Conservation (phyloP, 2,113 vertebrate genomes). For the Neomonachus schauinslandi region DNA sequence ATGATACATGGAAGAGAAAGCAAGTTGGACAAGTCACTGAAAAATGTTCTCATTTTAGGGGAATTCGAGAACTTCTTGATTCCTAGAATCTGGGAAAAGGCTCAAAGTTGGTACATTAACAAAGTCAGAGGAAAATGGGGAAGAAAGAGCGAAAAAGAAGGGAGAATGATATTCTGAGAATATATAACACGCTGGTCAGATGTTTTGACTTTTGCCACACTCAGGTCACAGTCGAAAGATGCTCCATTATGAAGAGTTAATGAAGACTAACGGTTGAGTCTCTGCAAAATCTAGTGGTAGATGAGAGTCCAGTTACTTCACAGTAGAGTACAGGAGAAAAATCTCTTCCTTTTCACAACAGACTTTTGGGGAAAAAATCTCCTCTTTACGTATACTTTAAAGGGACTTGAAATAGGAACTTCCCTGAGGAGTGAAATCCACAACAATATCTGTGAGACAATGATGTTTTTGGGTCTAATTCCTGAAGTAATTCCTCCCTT, state of each 20-base stretch:
- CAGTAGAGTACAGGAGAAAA: background rate
- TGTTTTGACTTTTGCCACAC: background rate
- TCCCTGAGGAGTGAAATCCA: background rate
- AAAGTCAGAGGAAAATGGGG: background rate
- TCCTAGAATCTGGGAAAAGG: background rate
- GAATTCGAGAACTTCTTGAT: background rate
- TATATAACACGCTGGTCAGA: background rate
- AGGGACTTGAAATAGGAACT: background rate
- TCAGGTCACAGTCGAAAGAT: background rate
- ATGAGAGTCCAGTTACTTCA: background rate
- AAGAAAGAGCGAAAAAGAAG: background rate
- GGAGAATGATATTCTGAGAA: background rate
- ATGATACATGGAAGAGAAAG: background rate
- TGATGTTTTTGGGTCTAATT: background rate
- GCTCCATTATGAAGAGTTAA: background rate
- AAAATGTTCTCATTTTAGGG: background rate
- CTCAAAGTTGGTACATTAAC: background rate
- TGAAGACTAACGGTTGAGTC: background rate
- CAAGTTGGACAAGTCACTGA: background rate
- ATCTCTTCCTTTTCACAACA: background rate
- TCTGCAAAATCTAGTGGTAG: background rate
- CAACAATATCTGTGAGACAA: background rate
- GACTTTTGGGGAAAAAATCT: background rate
- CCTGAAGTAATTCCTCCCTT: rapidly evolving
- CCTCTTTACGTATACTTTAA: background rate